Percentiles rank a stretch among this genome's conserved stretches.
phyloP scores from a whole-genome alignment of 2,888 invertebrate genomes.

The Eupithecia abbreviata region DNA sequence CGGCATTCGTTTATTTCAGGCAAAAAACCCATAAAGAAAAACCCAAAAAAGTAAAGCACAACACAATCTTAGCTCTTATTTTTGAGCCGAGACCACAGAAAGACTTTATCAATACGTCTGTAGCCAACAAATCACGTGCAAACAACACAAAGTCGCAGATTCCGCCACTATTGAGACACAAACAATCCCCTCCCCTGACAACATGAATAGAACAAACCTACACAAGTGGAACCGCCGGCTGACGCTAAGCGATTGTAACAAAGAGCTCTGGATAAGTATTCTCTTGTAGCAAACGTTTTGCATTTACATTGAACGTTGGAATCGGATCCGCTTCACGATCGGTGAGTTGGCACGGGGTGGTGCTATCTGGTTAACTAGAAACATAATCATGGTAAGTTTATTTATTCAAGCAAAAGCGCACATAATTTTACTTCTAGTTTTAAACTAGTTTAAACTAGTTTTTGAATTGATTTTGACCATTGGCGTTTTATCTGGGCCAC shows the following conservation, averaged over 20 bases:
- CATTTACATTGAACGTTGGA: slow-evolving; percentile 8
- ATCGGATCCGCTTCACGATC: slow-evolving; percentile 9
- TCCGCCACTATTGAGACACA: background rate
- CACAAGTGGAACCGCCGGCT: slow-evolving; percentile 6
- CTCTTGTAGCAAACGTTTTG: slow-evolving; percentile 6
- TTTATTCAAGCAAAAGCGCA: too few relatives aligned
- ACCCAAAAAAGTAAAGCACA: too few relatives aligned
- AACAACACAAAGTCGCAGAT: background rate
- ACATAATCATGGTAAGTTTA: background rate
- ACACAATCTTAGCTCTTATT: background rate
- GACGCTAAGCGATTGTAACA: slow-evolving; percentile 11
- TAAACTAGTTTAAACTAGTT: too few relatives aligned
- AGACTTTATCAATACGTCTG: background rate
- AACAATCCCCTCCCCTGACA: background rate
- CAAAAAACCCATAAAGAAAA: too few relatives aligned
- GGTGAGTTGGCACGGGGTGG: background rate
- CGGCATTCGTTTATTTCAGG: too few relatives aligned
- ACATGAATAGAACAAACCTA: slow-evolving; percentile 3
- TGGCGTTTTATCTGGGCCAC: too few relatives aligned
- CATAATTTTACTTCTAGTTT: too few relatives aligned
- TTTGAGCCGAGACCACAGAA: background rate
- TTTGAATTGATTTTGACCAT: too few relatives aligned
- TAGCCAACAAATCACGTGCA: background rate
- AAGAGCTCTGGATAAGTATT: slow-evolving; percentile 11
- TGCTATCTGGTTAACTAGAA: background rate